These are phyloP conservation scores for Melinaea menophilus DNA, from an alignment of 2,888 invertebrate genomes.

Conservation along the genomic window DNA sequence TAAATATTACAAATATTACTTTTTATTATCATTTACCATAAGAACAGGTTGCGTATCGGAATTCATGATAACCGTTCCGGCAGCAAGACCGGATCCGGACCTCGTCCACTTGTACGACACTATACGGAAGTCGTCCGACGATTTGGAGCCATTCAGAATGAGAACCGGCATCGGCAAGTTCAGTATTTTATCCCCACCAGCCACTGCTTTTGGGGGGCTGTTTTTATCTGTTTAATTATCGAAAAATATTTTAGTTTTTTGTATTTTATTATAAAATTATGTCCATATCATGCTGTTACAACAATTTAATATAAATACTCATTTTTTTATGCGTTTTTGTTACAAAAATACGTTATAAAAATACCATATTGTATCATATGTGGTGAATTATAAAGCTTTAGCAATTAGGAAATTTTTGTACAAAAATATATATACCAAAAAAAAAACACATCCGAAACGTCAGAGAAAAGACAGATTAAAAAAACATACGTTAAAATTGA, in stretches of 20 bases:
- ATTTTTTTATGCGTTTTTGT: too few species aligned
- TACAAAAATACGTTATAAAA: neutral
- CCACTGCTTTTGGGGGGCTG: conserved; percentile 91
- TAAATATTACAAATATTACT: neutral
- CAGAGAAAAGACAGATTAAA: neutral
- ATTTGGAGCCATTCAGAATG: conserved; percentile 89
- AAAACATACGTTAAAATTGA: too few species aligned
- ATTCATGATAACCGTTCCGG: conserved; percentile 87
- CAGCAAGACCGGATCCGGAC: conserved; percentile 86
- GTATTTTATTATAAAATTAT: neutral
- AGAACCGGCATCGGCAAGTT: conserved; percentile 86
- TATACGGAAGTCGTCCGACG: conserved; percentile 92
- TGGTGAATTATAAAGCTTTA: too few species aligned
- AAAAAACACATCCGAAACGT: neutral
- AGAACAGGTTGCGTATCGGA: conserved; percentile 88
- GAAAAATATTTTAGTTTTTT: neutral
- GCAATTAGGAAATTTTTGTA: too few species aligned
- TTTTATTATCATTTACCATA: conserved; percentile 46
- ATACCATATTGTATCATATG: too few species aligned
- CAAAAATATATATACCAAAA: neutral
- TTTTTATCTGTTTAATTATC: conserved; percentile 86
- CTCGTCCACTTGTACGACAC: conserved; percentile 91
- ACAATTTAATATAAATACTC: neutral
- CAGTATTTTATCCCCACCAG: conserved; percentile 89
- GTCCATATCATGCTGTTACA: neutral